These are phyloP conservation scores for Phyllostomus hastatus DNA, from an alignment of 2,113 vertebrate genomes.

Conservation along the genomic window DNA sequence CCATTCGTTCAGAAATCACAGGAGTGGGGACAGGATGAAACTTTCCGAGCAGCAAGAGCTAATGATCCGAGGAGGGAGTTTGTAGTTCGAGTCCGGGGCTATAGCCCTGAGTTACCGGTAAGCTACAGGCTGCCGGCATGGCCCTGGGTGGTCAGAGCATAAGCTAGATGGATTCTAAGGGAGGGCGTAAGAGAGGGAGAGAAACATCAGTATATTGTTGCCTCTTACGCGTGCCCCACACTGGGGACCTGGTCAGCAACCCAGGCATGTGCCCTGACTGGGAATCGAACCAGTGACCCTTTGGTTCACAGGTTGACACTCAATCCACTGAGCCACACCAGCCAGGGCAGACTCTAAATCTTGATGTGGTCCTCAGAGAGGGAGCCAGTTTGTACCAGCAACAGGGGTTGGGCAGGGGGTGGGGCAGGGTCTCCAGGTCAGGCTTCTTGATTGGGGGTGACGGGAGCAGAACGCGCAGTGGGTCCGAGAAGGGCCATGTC, in stretches of 20 bases:
- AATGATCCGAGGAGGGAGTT: slow-evolving; percentile 66
- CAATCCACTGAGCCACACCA: no score
- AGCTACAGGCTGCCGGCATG: not conserved
- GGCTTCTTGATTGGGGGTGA: not conserved
- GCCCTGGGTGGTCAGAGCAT: slow-evolving; percentile 10
- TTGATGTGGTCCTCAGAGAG: not conserved
- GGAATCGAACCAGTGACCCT: no score
- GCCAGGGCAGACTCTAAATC: not conserved
- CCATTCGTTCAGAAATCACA: slow-evolving; percentile 42
- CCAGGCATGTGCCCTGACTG: no score
- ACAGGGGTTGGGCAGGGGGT: not conserved
- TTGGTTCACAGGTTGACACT: no score
- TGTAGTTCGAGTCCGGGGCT: not conserved
- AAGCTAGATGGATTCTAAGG: not conserved
- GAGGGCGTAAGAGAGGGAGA: no score
- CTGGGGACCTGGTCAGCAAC: no score
- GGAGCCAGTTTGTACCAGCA: not conserved
- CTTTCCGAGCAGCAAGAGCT: slow-evolving; percentile 63
- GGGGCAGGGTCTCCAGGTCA: not conserved
- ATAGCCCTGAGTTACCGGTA: slow-evolving; percentile 46
- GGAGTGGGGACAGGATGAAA: not conserved
- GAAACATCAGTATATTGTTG: no score
- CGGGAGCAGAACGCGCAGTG: no score
- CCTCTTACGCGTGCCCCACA: no score
- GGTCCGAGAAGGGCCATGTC: not conserved